These are phyloP conservation scores for Ichneumoninae sp. DNA, from an alignment of 2,888 invertebrate species.

Conservation along the genomic window DNA sequence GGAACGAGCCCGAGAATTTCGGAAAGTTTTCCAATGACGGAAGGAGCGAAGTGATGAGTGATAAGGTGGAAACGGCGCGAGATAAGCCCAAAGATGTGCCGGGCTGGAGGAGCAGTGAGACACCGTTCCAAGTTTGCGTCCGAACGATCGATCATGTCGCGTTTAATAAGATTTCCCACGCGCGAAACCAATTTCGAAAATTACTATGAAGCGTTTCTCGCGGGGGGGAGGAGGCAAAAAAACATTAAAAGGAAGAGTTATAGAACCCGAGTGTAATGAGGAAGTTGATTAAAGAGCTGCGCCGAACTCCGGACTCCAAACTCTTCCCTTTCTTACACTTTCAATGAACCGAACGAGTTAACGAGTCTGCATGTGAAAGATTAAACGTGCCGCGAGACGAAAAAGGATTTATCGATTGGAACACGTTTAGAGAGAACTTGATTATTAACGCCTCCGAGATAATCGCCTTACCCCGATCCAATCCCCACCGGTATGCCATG, in stretches of 20 bases:
- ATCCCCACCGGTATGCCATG: background rate
- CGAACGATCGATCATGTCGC: slow-evolving; percentile 61
- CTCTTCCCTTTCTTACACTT: slow-evolving; percentile 26
- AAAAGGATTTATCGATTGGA: slow-evolving; percentile 35
- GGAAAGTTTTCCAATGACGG: slow-evolving; percentile 39
- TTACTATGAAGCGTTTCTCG: slow-evolving; percentile 39
- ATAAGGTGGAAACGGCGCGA: background rate
- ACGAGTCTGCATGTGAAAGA: slow-evolving; percentile 17
- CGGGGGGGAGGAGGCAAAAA: background rate
- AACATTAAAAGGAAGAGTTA: slow-evolving; percentile 8
- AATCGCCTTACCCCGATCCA: slow-evolving; percentile 17
- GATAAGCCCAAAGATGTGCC: slow-evolving; percentile 29
- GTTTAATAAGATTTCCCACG: slow-evolving; percentile 55
- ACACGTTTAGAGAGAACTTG: slow-evolving; percentile 12
- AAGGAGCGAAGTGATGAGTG: slow-evolving; percentile 24
- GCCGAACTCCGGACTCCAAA: background rate
- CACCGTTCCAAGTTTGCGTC: slow-evolving; percentile 22
- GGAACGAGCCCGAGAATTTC: slow-evolving; percentile 4
- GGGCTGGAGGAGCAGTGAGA: slow-evolving; percentile 1
- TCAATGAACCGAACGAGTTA: slow-evolving; percentile 10
- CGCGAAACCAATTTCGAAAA: slow-evolving; percentile 61
- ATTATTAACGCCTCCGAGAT: slow-evolving; percentile 16
- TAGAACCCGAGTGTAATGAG: slow-evolving; percentile 49
- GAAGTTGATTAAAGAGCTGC: slow-evolving; percentile 62
- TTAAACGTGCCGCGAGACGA: background rate